A percentile compares a stretch with the other conserved stretches of the same genome.
These are phyloP conservation scores for Odontamblyopus lacepedii DNA, from an alignment of 2,797 vertebrate species.

Conservation along the genomic window DNA sequence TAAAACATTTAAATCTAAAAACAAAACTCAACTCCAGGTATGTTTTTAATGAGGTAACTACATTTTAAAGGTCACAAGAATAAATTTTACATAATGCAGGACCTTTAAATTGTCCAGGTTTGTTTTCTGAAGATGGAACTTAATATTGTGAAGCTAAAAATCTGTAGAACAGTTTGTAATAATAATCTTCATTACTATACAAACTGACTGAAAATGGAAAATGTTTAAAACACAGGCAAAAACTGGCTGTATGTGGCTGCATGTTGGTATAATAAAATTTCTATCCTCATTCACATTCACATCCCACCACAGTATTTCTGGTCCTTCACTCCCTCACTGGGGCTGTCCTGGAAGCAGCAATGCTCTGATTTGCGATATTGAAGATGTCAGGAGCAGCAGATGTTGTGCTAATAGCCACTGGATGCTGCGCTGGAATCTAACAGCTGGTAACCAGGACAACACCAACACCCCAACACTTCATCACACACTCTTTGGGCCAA, in stretches of 20 bases:
- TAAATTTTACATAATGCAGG: too few species aligned
- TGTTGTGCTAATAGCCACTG: slow-evolving; percentile 74
- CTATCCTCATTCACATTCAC: not conserved
- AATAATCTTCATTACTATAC: not conserved
- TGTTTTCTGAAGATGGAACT: too few species aligned
- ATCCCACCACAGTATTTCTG: slow-evolving; percentile 12
- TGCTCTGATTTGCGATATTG: slow-evolving; percentile 63
- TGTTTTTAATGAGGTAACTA: too few species aligned
- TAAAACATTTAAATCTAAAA: too few species aligned
- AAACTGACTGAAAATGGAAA: not conserved
- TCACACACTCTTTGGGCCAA: slow-evolving; percentile 26
- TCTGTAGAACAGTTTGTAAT: not conserved
- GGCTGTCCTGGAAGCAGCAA: slow-evolving; percentile 54
- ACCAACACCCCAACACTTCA: slow-evolving; percentile 52
- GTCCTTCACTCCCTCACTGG: slow-evolving; percentile 32
- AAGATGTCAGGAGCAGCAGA: slow-evolving; percentile 73
- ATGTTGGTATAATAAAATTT: not conserved
- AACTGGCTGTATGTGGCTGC: too few species aligned
- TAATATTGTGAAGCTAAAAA: too few species aligned
- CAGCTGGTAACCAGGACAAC: slow-evolving; percentile 73
- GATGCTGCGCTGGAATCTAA: slow-evolving; percentile 69
- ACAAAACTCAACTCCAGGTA: too few species aligned
- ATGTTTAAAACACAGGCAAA: too few species aligned
- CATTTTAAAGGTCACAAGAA: too few species aligned
- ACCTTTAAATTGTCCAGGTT: too few species aligned